Conservation (phyloP, 2,888 invertebrate species). For the Steinernema carpocapsae region DNA sequence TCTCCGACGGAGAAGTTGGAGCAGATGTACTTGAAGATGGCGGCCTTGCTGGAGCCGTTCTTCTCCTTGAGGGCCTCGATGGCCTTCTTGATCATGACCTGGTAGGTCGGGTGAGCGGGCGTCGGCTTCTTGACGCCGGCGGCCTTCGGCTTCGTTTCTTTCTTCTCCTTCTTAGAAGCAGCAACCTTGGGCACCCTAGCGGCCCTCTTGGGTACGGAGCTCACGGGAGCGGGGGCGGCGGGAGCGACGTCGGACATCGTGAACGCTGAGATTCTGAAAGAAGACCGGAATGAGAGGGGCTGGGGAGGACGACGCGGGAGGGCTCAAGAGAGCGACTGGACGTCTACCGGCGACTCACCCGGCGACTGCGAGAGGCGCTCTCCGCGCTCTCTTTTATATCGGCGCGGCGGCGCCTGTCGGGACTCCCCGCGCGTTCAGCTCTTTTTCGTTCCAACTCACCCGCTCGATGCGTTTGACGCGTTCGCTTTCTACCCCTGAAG, state of each 20-base stretch:
- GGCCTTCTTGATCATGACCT: constrained; percentile 71
- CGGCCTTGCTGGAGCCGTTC: constrained; percentile 71
- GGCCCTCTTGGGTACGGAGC: not conserved
- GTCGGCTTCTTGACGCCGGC: constrained; percentile 67
- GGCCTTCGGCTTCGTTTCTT: constrained; percentile 37
- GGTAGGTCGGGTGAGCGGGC: constrained; percentile 69
- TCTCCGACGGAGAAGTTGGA: constrained; percentile 26
- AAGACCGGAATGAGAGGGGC: not conserved
- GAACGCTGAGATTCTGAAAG: not conserved
- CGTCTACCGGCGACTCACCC: constrained; percentile 2
- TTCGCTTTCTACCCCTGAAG: constrained; percentile 3
- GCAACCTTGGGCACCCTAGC: constrained; percentile 8
- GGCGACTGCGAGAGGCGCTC: not conserved
- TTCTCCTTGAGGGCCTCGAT: constrained; percentile 70
- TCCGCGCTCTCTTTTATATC: constrained; percentile 24
- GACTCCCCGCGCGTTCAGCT: constrained; percentile 15
- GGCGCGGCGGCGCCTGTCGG: constrained; percentile 30
- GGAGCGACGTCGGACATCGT: constrained; percentile 2
- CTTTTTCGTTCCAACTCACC: constrained; percentile 9
- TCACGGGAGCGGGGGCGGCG: not conserved
- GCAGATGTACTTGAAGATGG: constrained; percentile 46
- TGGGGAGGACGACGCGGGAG: not conserved
- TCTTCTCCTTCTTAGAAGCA: constrained; percentile 21
- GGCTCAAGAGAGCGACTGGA: not conserved
- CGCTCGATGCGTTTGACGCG: not conserved